Base-by-base conservation (phyloP, 2,888 invertebrate species). In the Philaethria dido region DNA sequence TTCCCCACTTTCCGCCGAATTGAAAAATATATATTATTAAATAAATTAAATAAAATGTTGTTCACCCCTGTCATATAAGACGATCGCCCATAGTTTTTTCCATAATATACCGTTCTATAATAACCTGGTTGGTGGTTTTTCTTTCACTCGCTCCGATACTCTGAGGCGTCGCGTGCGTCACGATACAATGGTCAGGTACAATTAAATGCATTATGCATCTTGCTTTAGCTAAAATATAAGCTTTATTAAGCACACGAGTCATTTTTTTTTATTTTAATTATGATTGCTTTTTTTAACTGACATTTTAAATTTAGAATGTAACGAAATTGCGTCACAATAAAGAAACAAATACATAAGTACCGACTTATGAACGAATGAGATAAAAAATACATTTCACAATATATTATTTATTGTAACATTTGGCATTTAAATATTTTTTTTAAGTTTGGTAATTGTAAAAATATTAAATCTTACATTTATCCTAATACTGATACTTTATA, bases 81-180 rank as follows among this genome's bases (percentile, higher is more conserved):
- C 48, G 20, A 61, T 69, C 62, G 64, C 63, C 62, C 55, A 52
- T 52, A 36, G 66, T 64, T 71, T 69, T 69, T 29, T 20, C 16
- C 9, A 33, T 57, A 16, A 20, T 57, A 18, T 70, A 69, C 70
- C 68, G 70, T 87, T 86, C 77, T 73, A 69, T 70, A 69, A 70
- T 80, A 84, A 80, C 86, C 82, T 81, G 81, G 80, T 87, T 88
- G 78, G 78, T 75, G 74, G 80, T 88, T 88, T 88, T 88, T 87
- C 83, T 80, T 80, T 81, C 83, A 78, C 73, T 83, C 85, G 86
- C 80, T 85, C 83, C 76, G 83, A 66, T 87, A 88, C 85, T 77
- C 80, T 80, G 79, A 82, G 82, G 83, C 69, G 77, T 87, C 79
- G 87, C 87, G 85, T 86, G 87, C 77, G 78, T 81, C 79, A 84